Evolutionary conservation across 2,113 vertebrate species (phyloP).

Genomic region (Candoia aspera): DNA sequence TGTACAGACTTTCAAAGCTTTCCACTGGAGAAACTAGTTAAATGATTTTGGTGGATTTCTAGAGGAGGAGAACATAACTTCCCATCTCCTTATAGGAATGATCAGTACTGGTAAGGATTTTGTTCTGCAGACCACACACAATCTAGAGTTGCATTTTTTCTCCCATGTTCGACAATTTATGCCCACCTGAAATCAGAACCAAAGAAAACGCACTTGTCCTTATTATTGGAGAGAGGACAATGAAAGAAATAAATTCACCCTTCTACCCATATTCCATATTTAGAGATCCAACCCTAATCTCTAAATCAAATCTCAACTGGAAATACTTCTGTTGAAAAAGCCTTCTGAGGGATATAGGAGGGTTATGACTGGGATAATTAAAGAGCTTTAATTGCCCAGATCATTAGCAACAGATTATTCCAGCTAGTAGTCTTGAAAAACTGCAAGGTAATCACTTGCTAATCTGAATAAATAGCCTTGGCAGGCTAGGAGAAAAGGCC

Average conservation of each 20-base stretch:
- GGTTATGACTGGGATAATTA: slow-evolving; percentile 52
- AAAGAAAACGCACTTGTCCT: background rate
- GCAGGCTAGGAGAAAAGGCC: slow-evolving; percentile 8
- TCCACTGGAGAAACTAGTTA: no score
- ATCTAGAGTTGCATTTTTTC: no score
- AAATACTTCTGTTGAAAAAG: slow-evolving; percentile 54
- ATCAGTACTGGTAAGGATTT: no score
- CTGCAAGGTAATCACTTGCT: slow-evolving; percentile 20
- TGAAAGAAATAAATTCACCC: background rate
- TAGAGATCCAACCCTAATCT: slow-evolving; percentile 25
- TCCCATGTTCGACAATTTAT: background rate
- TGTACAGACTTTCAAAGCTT: no score
- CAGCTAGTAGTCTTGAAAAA: slow-evolving; percentile 27
- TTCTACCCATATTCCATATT: background rate
- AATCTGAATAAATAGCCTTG: slow-evolving; percentile 4
- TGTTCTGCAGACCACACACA: no score
- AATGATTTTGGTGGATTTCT: no score
- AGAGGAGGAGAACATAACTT: no score
- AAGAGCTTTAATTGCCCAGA: slow-evolving; percentile 30
- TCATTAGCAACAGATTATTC: slow-evolving; percentile 39
- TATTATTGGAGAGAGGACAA: slow-evolving; percentile 24
- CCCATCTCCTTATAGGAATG: no score
- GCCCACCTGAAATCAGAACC: no score
- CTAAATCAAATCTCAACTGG: slow-evolving; percentile 46
- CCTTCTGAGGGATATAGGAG: slow-evolving; percentile 10